These are phyloP conservation scores for Hormaphis cornu DNA, from an alignment of 1,140 invertebrate species.

Conservation along the genomic window DNA sequence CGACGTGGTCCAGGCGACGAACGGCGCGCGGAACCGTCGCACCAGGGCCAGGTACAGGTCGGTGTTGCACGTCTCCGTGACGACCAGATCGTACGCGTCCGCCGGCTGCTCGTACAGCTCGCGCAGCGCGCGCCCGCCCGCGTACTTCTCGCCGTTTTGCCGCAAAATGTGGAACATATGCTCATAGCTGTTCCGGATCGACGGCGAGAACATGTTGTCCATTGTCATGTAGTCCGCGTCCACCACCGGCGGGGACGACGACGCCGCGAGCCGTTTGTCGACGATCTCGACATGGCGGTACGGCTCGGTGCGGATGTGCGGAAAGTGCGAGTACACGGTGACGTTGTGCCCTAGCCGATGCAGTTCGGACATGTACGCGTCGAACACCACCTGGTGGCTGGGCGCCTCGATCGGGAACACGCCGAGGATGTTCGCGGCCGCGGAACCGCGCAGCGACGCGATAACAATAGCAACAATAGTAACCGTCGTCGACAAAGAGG, in stretches of 20 bases:
- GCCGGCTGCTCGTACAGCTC: constrained; percentile 33
- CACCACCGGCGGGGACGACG: neutral
- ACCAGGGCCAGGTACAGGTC: constrained; percentile 38
- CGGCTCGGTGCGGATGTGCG: constrained; percentile 42
- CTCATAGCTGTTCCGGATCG: neutral
- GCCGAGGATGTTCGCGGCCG: constrained; percentile 37
- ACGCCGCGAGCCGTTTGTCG: neutral
- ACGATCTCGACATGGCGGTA: constrained; percentile 44
- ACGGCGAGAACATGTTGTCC: neutral
- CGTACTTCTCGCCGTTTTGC: neutral
- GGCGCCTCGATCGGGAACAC: constrained; percentile 39
- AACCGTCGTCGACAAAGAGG: too few relatives aligned
- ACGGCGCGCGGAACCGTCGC: constrained; percentile 43
- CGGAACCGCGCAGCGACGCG: neutral
- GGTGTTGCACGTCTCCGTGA: constrained; percentile 38
- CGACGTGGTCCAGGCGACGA: constrained; percentile 50
- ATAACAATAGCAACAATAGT: neutral
- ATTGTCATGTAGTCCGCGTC: neutral
- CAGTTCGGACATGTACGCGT: constrained; percentile 39
- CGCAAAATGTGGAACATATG: constrained; percentile 10
- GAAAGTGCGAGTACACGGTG: constrained; percentile 42
- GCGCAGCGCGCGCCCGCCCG: neutral
- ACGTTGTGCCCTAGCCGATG: constrained; percentile 40
- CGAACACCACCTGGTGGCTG: constrained; percentile 42
- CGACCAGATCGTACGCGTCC: constrained; percentile 39